Evolutionary conservation across 2,797 vertebrate species (phyloP).

Genomic region (Pangasius sanitwongsei): DNA sequence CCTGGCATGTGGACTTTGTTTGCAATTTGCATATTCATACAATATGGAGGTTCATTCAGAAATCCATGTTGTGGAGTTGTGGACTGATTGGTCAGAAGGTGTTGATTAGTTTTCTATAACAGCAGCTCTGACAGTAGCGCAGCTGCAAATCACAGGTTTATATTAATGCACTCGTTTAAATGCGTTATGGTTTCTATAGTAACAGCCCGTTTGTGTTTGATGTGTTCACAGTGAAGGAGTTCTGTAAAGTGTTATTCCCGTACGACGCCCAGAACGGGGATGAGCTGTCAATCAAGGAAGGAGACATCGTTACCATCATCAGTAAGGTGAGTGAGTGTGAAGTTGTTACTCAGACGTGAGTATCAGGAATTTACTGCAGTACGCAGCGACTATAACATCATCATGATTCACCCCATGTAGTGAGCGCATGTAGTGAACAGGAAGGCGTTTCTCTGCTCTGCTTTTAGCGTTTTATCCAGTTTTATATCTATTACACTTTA

Average conservation of each 20-base stretch:
- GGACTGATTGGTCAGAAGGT: neutral
- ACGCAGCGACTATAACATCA: neutral
- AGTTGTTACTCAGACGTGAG: neutral
- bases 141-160: neutral
- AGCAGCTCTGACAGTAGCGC: neutral
- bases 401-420: neutral
- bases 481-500: no score
- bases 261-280: constrained; percentile 96
- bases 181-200: neutral
- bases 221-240: constrained; percentile 85
- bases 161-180: no score
- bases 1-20: neutral
- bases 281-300: constrained; percentile 95
- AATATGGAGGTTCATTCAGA: neutral
- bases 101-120: neutral
- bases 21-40: neutral
- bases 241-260: constrained; percentile 95
- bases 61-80: neutral
- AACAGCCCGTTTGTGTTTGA: constrained; percentile 24
- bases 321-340: constrained; percentile 81
- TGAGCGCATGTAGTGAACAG: neutral
- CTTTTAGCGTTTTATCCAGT: no score
- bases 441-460: neutral
- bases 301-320: constrained; percentile 90
- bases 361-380: neutral